These are phyloP conservation scores for Drosophila pegasa DNA, from an alignment of 2,888 invertebrate species.

Conservation along the genomic window DNA sequence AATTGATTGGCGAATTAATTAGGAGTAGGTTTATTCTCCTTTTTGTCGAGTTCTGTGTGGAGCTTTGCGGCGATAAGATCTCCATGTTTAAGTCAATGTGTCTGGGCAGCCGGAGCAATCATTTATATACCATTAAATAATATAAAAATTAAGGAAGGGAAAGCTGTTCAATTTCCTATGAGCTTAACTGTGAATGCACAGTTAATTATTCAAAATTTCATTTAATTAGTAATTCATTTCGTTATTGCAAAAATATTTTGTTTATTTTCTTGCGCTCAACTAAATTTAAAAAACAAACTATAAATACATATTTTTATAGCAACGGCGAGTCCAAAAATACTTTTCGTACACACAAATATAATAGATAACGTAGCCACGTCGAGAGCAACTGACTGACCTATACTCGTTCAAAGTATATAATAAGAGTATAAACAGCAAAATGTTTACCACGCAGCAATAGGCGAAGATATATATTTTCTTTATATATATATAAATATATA, in stretches of 20 bases:
- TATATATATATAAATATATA: too few relatives aligned
- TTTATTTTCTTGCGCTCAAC: not conserved
- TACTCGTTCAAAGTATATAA: too few relatives aligned
- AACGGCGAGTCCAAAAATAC: not conserved
- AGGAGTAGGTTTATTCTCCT: not conserved
- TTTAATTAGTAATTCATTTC: not conserved
- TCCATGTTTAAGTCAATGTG: not conserved
- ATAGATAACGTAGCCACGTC: too few relatives aligned
- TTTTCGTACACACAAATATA: too few relatives aligned
- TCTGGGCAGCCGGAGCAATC: not conserved
- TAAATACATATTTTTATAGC: not conserved
- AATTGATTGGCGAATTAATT: constrained; percentile 6
- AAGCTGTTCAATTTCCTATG: not conserved
- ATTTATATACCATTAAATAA: not conserved
- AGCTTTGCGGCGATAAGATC: not conserved
- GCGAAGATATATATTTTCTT: too few relatives aligned
- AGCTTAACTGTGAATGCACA: too few relatives aligned
- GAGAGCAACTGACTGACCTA: too few relatives aligned
- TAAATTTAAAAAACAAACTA: too few relatives aligned
- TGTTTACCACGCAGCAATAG: too few relatives aligned
- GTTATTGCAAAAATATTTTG: not conserved
- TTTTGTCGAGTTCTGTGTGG: not conserved
- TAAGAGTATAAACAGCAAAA: too few relatives aligned
- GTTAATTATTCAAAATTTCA: too few relatives aligned
- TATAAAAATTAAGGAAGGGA: not conserved